phyloP scores from a whole-genome alignment of 2,797 vertebrate genomes.

The Synaphobranchus kaupii region DNA sequence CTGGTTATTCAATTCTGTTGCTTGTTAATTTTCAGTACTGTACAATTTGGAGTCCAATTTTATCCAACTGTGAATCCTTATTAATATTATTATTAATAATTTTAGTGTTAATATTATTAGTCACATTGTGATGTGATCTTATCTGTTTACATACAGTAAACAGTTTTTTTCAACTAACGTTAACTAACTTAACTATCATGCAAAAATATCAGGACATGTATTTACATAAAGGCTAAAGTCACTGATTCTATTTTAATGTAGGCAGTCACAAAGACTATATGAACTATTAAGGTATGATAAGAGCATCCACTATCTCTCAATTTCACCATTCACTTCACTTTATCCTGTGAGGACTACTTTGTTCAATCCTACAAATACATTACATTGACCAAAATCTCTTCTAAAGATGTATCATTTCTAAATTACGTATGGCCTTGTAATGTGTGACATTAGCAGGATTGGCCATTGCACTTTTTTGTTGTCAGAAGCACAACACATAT shows the following conservation, averaged over 20 bases:
- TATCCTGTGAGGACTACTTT: neutral
- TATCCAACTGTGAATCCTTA: neutral
- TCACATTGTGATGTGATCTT: neutral
- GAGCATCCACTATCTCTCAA: neutral
- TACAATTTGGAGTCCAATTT: neutral
- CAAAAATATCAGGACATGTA: neutral
- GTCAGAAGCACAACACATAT: neutral
- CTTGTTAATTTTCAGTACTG: neutral
- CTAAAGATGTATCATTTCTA: neutral
- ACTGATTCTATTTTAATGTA: neutral
- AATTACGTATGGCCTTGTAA: neutral
- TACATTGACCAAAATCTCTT: neutral
- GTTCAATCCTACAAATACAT: neutral
- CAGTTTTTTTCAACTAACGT: neutral
- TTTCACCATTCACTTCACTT: neutral
- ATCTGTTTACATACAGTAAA: neutral
- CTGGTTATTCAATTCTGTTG: neutral
- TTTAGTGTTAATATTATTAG: neutral
- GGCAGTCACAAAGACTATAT: neutral
- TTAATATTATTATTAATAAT: neutral
- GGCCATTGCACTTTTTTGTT: neutral
- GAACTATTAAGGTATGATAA: neutral
- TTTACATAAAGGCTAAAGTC: neutral
- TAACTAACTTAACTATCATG: too few relatives aligned
- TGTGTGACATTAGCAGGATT: neutral